Evolutionary conservation across 1,140 invertebrate species (phyloP).

Genomic region (Laupala kohalensis): DNA sequence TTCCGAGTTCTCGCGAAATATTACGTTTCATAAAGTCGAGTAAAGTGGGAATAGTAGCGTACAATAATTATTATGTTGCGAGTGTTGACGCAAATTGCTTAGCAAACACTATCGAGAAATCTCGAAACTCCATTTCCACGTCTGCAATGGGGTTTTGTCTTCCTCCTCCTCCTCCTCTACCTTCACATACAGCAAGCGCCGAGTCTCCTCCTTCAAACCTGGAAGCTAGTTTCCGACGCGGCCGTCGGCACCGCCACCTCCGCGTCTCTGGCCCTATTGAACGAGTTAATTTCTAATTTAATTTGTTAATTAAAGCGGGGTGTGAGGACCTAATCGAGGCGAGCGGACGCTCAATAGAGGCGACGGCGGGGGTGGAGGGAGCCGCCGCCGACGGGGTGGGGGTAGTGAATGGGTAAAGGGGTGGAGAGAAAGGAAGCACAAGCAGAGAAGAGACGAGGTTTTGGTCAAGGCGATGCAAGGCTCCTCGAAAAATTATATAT

Average conservation of each 20-base stretch:
- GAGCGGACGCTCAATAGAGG: not conserved
- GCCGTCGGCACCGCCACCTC: no score
- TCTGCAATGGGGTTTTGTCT: not conserved
- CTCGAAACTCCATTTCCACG: not conserved
- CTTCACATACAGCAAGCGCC: not conserved
- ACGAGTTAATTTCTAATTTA: constrained; percentile 15
- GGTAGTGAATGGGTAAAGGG: no score
- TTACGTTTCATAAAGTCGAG: no score
- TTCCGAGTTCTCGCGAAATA: no score
- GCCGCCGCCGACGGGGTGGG: not conserved
- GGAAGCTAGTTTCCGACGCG: not conserved
- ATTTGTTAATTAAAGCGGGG: constrained; percentile 13
- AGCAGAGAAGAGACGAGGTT: no score
- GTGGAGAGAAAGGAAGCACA: no score
- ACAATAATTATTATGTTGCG: no score
- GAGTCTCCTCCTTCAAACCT: no score
- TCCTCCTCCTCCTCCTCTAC: not conserved
- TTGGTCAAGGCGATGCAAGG: no score
- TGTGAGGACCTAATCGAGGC: not conserved
- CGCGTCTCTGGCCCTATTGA: constrained; percentile 5
- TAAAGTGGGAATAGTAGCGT: no score
- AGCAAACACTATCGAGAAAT: not conserved
- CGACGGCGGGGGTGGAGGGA: no score
- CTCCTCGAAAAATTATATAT: no score
- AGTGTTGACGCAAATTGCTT: not conserved